Percentiles rank a stretch among this genome's conserved stretches.
phyloP scores from a whole-genome alignment of 2,797 vertebrate genomes.

The Anas bernieri region DNA sequence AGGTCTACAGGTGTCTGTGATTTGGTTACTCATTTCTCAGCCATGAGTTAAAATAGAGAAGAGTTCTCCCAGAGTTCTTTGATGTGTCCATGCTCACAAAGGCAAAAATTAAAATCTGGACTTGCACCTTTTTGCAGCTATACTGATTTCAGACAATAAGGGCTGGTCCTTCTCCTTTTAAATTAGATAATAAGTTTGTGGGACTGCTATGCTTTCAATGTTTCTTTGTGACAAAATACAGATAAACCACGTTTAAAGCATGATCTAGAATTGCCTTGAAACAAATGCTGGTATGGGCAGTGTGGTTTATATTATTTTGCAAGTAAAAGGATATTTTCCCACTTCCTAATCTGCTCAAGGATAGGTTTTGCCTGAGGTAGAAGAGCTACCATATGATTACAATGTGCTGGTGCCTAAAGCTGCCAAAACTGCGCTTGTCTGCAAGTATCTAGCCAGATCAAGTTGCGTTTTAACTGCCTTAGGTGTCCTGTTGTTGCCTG shows the following conservation, averaged over 20 bases:
- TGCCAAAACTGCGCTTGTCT: neutral
- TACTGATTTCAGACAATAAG: neutral
- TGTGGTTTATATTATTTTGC: neutral
- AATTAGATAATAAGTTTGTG: neutral
- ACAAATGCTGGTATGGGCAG: neutral
- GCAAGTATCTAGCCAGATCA: neutral
- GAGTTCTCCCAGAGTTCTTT: neutral
- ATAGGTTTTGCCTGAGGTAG: fast-evolving
- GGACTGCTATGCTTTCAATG: neutral
- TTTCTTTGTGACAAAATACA: neutral
- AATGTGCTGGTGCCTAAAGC: neutral
- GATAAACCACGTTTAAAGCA: neutral
- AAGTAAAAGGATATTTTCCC: neutral
- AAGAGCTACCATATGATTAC: neutral
- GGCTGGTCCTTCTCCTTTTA: neutral
- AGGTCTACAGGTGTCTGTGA: neutral
- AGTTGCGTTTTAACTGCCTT: neutral
- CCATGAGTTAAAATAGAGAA: neutral
- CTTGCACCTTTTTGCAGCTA: neutral
- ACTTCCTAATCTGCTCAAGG: neutral
- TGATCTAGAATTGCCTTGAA: neutral
- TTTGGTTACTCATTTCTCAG: neutral
- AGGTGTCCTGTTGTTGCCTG: neutral
- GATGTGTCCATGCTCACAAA: neutral
- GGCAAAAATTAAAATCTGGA: neutral